These are phyloP conservation scores for Clivina fossor DNA, from an alignment of 2,888 invertebrate genomes.

Conservation along the genomic window DNA sequence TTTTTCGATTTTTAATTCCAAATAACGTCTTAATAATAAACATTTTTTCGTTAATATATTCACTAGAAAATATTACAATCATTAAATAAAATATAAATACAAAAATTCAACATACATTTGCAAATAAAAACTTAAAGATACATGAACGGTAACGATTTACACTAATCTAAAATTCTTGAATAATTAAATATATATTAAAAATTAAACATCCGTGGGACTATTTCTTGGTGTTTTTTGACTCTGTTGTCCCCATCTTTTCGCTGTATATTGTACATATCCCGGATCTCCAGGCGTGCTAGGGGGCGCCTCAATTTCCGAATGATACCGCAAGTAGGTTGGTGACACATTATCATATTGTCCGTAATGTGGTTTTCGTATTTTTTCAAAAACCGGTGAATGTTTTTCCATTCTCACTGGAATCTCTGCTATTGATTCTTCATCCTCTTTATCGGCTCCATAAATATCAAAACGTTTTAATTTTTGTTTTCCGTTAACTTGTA, in stretches of 20 bases:
- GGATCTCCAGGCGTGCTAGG: constrained; percentile 72
- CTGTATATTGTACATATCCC: constrained; percentile 73
- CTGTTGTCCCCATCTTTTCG: constrained; percentile 63
- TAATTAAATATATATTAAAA: no score
- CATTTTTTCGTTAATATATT: no score
- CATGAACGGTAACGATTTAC: no score
- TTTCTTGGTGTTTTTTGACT: constrained; percentile 61
- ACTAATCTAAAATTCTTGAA: no score
- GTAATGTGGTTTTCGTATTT: constrained; percentile 51
- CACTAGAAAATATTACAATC: no score
- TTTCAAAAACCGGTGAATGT: constrained; percentile 53
- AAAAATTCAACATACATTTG: no score
- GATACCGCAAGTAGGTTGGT: constrained; percentile 51
- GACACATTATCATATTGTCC: constrained; percentile 53
- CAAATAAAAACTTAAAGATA: no score
- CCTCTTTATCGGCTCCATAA: constrained; percentile 45
- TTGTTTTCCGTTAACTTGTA: not conserved
- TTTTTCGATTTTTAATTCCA: no score
- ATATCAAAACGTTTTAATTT: constrained; percentile 34
- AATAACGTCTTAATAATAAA: no score
- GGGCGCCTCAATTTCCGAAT: constrained; percentile 52
- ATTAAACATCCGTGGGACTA: constrained; percentile 50
- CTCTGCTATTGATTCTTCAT: constrained; percentile 44
- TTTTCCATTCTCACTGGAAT: constrained; percentile 41
- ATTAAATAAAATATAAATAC: no score